Percentiles rank a stretch among this genome's conserved stretches.
These are phyloP conservation scores for Lamellibrachia satsuma DNA, from an alignment of 2,888 invertebrate species.

Conservation along the genomic window DNA sequence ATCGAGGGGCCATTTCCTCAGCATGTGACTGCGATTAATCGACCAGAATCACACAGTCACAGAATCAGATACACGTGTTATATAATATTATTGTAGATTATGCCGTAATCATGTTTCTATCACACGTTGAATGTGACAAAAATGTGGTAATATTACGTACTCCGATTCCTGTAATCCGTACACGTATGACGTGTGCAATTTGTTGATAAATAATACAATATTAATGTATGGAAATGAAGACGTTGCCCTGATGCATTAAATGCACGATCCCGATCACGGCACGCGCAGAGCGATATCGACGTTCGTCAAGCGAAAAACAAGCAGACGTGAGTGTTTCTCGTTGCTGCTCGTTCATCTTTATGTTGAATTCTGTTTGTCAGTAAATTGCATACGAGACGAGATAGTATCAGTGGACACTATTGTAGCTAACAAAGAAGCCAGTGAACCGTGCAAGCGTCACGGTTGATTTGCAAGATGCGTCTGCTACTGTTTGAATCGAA, in stretches of 20 bases:
- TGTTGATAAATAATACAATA: not conserved
- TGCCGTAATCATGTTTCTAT: too few relatives aligned
- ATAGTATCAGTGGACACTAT: not conserved
- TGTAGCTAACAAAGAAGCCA: not conserved
- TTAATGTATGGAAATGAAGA: not conserved
- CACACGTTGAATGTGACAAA: too few relatives aligned
- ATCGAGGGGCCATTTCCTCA: too few relatives aligned
- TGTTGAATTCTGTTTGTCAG: not conserved
- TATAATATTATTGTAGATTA: too few relatives aligned
- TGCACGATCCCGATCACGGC: not conserved
- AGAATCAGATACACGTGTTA: too few relatives aligned
- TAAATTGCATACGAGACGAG: not conserved
- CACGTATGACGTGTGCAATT: not conserved
- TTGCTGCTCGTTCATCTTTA: not conserved
- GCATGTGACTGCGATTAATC: too few relatives aligned
- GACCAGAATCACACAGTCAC: too few relatives aligned
- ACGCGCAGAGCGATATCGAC: constrained; percentile 10
- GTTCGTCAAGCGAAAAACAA: not conserved
- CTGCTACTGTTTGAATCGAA: not conserved
- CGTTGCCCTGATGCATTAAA: not conserved
- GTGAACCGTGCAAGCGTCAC: not conserved
- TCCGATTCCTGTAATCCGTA: not conserved
- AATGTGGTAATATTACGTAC: not conserved
- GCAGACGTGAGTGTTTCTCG: not conserved
- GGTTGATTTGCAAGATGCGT: not conserved